These are phyloP conservation scores for Parus major DNA, from an alignment of 2,113 vertebrate genomes.

Conservation along the genomic window DNA sequence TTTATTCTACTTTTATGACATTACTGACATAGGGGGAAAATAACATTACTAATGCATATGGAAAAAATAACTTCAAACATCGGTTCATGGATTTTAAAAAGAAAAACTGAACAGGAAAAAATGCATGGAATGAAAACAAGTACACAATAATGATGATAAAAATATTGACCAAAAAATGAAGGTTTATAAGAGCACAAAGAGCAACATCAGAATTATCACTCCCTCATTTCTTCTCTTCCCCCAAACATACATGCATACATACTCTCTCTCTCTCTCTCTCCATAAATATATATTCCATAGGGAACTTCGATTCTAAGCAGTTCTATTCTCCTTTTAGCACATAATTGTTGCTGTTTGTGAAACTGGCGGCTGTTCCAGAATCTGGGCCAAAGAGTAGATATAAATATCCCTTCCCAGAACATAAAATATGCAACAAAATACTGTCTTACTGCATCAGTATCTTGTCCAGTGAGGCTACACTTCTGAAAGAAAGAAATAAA, in stretches of 20 bases:
- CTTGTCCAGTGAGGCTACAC: background rate
- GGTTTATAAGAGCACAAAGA: background rate
- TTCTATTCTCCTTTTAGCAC: slow-evolving; percentile 1
- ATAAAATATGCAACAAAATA: slow-evolving; percentile 58
- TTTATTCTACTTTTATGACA: background rate
- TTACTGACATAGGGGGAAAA: background rate
- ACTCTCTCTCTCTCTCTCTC: background rate
- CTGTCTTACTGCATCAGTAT: background rate
- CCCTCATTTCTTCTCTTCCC: background rate
- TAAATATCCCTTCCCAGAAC: slow-evolving; percentile 48
- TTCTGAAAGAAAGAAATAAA: background rate
- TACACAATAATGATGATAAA: background rate
- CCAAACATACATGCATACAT: background rate
- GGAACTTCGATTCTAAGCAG: background rate
- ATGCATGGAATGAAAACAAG: background rate
- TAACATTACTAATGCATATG: background rate
- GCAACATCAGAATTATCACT: background rate
- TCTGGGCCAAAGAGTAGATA: slow-evolving; percentile 45
- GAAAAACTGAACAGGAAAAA: background rate
- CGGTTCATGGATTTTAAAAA: background rate
- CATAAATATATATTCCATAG: background rate
- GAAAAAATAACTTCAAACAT: background rate
- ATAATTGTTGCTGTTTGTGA: slow-evolving; percentile 26
- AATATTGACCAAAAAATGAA: background rate
- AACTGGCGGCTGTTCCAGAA: slow-evolving; percentile 45